A percentile compares a stretch with the other conserved stretches of the same genome.
These are phyloP conservation scores for Ranitomeya imitator DNA, from an alignment of 2,113 vertebrate species.

Conservation along the genomic window DNA sequence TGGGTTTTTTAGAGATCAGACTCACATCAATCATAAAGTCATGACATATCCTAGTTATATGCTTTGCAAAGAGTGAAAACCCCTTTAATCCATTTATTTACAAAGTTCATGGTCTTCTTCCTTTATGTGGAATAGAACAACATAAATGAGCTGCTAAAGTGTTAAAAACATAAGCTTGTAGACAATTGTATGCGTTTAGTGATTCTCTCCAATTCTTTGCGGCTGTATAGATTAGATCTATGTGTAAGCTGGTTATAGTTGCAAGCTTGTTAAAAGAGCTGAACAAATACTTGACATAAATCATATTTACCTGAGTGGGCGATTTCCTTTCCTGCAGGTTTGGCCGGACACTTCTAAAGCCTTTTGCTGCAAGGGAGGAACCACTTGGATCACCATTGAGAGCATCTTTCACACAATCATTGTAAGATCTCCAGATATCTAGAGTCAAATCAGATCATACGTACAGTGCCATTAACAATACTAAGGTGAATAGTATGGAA, in stretches of 20 bases:
- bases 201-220: no score
- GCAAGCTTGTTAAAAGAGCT: not conserved
- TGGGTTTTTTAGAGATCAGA: no score
- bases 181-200: no score
- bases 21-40: no score
- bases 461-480: constrained; percentile 18
- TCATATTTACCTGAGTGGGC: constrained; percentile 82
- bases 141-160: no score
- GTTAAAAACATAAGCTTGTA: no score
- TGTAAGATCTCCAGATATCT: constrained; percentile 90
- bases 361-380: constrained; percentile 94
- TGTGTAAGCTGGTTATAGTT: not conserved
- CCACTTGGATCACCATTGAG: constrained; percentile 85
- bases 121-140: no score
- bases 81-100: no score
- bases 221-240: not conserved
- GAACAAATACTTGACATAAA: not conserved
- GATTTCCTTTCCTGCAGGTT: constrained; percentile 93
- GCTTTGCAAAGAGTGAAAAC: no score
- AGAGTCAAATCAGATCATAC: constrained; percentile 64
- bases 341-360: constrained; percentile 92
- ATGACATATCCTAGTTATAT: no score
- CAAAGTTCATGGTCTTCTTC: no score
- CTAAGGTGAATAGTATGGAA: not conserved
- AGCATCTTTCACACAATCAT: constrained; percentile 79